A percentile compares a stretch with the other conserved stretches of the same genome.
phyloP scores from a whole-genome alignment of 2,113 vertebrate species.

The Semnornis frantzii region DNA sequence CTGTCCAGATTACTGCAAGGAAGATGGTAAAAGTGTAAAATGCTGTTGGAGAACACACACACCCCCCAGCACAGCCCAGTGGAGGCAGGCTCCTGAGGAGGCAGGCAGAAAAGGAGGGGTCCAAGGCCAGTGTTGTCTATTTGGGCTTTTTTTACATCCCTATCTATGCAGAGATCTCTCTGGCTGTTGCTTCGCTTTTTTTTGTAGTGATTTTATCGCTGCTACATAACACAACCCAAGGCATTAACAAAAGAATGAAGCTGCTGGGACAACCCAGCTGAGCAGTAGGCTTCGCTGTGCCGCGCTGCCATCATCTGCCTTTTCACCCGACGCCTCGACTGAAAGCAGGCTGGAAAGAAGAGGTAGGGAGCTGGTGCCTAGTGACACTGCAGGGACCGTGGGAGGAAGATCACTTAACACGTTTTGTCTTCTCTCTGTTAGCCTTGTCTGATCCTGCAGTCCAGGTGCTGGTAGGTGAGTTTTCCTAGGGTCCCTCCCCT shows the following conservation, averaged over 20 bases:
- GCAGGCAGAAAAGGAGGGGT: neutral
- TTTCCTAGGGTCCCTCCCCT: conserved; percentile 1
- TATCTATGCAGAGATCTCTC: conserved; percentile 34
- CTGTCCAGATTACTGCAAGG: neutral
- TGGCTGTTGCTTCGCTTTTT: conserved; percentile 66
- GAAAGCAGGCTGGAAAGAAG: conserved; percentile 77
- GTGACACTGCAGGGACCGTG: conserved; percentile 71
- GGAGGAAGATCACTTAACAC: conserved; percentile 78
- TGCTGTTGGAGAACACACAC: neutral
- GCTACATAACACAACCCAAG: conserved; percentile 67
- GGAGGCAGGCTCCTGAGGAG: neutral
- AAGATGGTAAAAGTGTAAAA: neutral
- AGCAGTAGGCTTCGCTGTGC: conserved; percentile 72
- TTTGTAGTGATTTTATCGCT: conserved; percentile 48
- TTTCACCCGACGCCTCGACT: conserved; percentile 69
- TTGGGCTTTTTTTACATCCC: neutral
- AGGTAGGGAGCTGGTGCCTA: conserved; percentile 75
- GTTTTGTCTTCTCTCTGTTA: conserved; percentile 72
- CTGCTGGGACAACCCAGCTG: conserved; percentile 67
- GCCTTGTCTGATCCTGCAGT: conserved; percentile 65
- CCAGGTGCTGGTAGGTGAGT: conserved; percentile 55
- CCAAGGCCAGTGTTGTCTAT: neutral
- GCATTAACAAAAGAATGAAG: conserved; percentile 73
- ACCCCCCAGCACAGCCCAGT: neutral
- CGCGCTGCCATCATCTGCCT: conserved; percentile 65